Evolutionary conservation across 2,797 vertebrate genomes (phyloP), one percentile per base, ranked within the genome.

Genomic region (Ammospiza maritima): DNA sequence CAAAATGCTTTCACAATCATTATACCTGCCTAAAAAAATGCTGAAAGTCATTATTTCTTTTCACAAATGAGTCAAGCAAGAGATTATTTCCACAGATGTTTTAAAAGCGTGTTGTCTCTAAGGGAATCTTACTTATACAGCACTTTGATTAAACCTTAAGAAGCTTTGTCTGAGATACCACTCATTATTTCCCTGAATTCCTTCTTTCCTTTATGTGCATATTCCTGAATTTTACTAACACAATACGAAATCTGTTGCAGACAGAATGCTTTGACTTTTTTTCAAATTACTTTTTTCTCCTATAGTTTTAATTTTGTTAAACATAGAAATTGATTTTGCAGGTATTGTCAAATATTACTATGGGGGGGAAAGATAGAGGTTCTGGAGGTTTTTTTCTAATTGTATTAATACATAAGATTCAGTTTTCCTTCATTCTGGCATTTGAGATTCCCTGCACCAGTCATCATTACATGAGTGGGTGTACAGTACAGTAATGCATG

Each of bases 21-120:
- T 91, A 26, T 64, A 40, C 30, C 61, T 94, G 73, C 44, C 71
- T 83, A 84, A 96, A 86, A 96, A 91, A 74, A 34, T 85, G 53
- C 20, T 87, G 85, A 95, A 96, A 89, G 84, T 88, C 90, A 90
- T 86, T 92, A 92, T 82, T 96, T 89, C 23, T 94, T 66, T 67
- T 65, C 87, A 88, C 60, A 89, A 93, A 92, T 66, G 90, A 90
- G 60, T 61, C 44, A 88, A 86, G 47, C 44, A 81, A 88, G 75
- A 71, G 74, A 89, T 89, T 92, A 67, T 94, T 95, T 96, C 91
- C 64, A 82, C 29, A 66, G 56, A 77, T 50, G 8, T 86, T 94
- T 90, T 80, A 83, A 94, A 95, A 96, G 34, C 82, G 22, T 78
- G 51, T 25, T 82, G 30, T 58, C 45, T 53, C 92, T 91, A 73